phyloP scores from a whole-genome alignment of 1,140 invertebrate genomes.

The Drosophila ogumai region DNA sequence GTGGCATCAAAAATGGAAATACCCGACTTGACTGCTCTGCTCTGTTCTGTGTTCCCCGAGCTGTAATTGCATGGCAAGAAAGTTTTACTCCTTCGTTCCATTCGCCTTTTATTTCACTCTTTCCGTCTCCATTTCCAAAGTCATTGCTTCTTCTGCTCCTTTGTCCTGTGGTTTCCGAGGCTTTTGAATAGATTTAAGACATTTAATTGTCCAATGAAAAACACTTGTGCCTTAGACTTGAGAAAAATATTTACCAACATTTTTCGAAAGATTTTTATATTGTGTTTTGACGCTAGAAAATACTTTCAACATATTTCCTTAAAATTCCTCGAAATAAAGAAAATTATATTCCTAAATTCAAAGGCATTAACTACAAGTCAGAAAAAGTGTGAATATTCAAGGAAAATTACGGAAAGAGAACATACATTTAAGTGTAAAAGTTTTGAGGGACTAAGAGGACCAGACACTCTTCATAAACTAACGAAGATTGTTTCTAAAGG shows the following conservation, averaged over 20 bases:
- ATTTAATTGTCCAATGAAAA: background rate
- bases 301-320: background rate
- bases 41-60: constrained; percentile 1
- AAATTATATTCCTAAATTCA: too few relatives aligned
- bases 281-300: too few relatives aligned
- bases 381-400: too few relatives aligned
- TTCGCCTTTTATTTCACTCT: constrained; percentile 17
- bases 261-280: too few relatives aligned
- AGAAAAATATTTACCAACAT: background rate
- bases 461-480: background rate
- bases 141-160: constrained; percentile 18
- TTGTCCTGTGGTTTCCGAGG: constrained; percentile 17
- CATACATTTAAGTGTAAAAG: too few relatives aligned
- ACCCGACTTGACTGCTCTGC: constrained; percentile 1
- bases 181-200: constrained; percentile 1
- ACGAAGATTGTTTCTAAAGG: background rate
- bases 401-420: too few relatives aligned
- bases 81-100: constrained; percentile 18
- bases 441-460: background rate
- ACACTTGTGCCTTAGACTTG: background rate
- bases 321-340: too few relatives aligned
- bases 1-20: constrained; percentile 48
- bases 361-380: too few relatives aligned
- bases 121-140: constrained; percentile 8
- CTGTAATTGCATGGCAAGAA: constrained; percentile 36